Evolutionary conservation across 1,140 invertebrate species (phyloP).

Genomic region (Conus betulinus): DNA sequence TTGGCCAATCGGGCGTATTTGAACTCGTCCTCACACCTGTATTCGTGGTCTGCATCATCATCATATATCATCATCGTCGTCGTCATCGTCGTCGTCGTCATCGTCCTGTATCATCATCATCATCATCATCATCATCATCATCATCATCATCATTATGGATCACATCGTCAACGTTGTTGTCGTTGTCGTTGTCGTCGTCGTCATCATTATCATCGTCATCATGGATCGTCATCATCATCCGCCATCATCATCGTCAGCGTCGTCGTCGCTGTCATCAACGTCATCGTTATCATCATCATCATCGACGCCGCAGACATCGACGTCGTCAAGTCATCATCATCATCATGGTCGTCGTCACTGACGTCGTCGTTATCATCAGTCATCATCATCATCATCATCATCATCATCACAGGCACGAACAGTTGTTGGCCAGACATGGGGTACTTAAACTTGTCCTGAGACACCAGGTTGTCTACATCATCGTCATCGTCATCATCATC

Average conservation of each 20-base stretch:
- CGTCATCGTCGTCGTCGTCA: too few relatives aligned
- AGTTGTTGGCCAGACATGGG: too few relatives aligned
- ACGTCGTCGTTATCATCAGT: too few relatives aligned
- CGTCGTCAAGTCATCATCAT: background rate
- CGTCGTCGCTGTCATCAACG: background rate
- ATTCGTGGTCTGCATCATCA: background rate
- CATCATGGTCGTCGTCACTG: background rate
- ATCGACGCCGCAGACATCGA: too few relatives aligned
- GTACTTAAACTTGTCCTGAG: too few relatives aligned
- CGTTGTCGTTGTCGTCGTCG: background rate
- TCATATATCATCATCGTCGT: too few relatives aligned
- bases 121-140: background rate
- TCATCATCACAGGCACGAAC: too few relatives aligned
- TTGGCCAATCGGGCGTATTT: slow-evolving; percentile 98
- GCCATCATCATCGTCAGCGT: background rate
- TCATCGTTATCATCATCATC: background rate
- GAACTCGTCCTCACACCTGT: slow-evolving; percentile 95
- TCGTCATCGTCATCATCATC: too few relatives aligned
- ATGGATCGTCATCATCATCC: too few relatives aligned
- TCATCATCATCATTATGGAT: background rate
- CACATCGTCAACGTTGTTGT: background rate
- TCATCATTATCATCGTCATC: background rate
- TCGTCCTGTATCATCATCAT: background rate
- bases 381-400: too few relatives aligned
- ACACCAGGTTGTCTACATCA: background rate